Conservation (phyloP, 2,888 invertebrate species). For the Caenorhabditis sinica region DNA sequence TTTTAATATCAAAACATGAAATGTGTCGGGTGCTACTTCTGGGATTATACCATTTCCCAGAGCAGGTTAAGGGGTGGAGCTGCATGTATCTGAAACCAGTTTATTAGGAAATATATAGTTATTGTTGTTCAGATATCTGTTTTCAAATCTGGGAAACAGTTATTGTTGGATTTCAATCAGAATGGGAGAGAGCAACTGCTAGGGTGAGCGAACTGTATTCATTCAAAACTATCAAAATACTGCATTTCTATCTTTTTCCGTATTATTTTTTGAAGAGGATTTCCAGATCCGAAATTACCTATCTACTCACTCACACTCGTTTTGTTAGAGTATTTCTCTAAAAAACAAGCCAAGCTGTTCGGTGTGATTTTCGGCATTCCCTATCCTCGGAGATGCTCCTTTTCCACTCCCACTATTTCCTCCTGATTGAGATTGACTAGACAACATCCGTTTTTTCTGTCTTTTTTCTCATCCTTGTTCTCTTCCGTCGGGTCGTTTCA, state of each 20-base stretch:
- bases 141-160: too few species aligned
- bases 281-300: too few species aligned
- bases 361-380: slow-evolving; percentile 16
- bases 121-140: neutral
- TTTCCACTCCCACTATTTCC: slow-evolving; percentile 8
- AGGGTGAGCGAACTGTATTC: too few species aligned
- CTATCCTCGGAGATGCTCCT: slow-evolving; percentile 3
- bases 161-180: too few species aligned
- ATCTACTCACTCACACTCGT: neutral
- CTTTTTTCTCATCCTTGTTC: slow-evolving; percentile 4
- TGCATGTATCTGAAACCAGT: neutral
- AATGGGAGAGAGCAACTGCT: too few species aligned
- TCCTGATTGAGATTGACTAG: slow-evolving; percentile 53
- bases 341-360: neutral
- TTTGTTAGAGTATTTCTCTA: slow-evolving; percentile 10
- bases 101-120: neutral
- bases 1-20: neutral
- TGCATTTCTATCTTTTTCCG: too few species aligned
- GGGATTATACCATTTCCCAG: slow-evolving; percentile 56
- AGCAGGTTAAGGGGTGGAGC: slow-evolving; percentile 28
- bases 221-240: too few species aligned
- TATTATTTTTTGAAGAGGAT: too few species aligned
- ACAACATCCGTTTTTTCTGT: slow-evolving; percentile 42
- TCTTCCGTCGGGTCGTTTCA: slow-evolving; percentile 22
- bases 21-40: neutral